Base-by-base conservation (phyloP, 2,797 vertebrate species). In the Smutsia temminckii region DNA sequence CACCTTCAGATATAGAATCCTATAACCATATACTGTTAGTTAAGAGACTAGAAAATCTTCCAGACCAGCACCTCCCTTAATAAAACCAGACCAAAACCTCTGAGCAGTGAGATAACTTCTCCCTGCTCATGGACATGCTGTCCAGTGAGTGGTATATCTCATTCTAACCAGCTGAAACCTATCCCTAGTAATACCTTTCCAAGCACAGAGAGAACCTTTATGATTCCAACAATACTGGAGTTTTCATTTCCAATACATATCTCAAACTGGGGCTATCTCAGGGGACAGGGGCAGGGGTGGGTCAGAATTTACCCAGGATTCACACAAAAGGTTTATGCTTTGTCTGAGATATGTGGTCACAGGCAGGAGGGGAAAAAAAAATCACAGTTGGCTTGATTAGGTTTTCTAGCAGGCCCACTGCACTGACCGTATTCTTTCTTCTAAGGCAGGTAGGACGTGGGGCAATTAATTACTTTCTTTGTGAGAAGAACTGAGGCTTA, bases 381-480 rank as follows among this genome's bases (percentile, higher is more conserved):
- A 51, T 42, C 34, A 51, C 55, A 71, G 17, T 21, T 86, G 84
- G 16, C 18, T 83, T 95, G 57, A 87, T 85, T 72, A 61, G 8
- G 49, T 93, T 93, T 97, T 81, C 85, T 93, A 95, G 84, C 18
- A 66, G 63, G 49, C 21, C 40, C 69, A 75, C 49, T 68, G 37
- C 18, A 74, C 63, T 71, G 78, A 89, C 51, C 34, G 8, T 51
- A 13, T 85, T 89, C 68, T 95, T 88, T 92, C 34, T 94, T 95
- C 84, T 74, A 87, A 94, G 46, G 20, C 85, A 88, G 34, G 37
- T 79, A 78, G 53, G 68, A 91, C 34, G 55, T 29, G 69, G 74
- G 27, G 9, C 91, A 93, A 0, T 94, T 96, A 96, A 89, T 81
- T 97, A 37, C 86, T 96, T 94, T 68, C 66, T 88, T 91, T 57